These are phyloP conservation scores for Telmatherina bonti DNA, from an alignment of 2,797 vertebrate species.

Conservation along the genomic window DNA sequence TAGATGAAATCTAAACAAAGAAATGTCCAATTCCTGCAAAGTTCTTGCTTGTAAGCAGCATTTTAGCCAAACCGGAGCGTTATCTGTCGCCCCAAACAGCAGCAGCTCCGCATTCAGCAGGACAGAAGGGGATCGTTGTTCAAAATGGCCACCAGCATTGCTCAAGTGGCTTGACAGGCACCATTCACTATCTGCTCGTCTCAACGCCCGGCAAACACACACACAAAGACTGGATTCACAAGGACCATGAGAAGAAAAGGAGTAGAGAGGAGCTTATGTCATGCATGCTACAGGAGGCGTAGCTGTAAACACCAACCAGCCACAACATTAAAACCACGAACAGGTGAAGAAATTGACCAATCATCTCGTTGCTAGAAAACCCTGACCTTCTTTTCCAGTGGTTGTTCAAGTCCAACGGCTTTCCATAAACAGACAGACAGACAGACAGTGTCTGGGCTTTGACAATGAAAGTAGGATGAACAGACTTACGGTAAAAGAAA, in stretches of 20 bases:
- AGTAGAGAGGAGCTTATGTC: constrained; percentile 4
- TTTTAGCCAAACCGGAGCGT: constrained; percentile 23
- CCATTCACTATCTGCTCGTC: constrained; percentile 63
- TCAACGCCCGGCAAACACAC: constrained; percentile 48
- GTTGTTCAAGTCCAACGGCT: no score
- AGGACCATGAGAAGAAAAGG: constrained; percentile 21
- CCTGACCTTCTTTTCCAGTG: no score
- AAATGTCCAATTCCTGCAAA: no score
- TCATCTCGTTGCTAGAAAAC: no score
- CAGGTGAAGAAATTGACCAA: background rate
- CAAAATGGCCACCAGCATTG: constrained; percentile 49
- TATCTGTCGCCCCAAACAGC: constrained; percentile 54
- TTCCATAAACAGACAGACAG: no score
- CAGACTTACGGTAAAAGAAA: constrained; percentile 97
- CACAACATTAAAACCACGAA: background rate
- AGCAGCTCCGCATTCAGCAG: constrained; percentile 30
- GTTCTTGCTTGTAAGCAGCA: background rate
- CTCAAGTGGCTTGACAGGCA: constrained; percentile 60
- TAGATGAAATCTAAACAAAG: background rate
- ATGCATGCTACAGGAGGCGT: constrained; percentile 3
- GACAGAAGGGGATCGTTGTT: constrained; percentile 62
- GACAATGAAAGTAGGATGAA: background rate
- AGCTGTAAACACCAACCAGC: background rate
- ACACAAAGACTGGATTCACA: constrained; percentile 71
- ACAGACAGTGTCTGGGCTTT: background rate